Base-by-base conservation (phyloP, 1,140 invertebrate genomes). In the Drusus annulatus region DNA sequence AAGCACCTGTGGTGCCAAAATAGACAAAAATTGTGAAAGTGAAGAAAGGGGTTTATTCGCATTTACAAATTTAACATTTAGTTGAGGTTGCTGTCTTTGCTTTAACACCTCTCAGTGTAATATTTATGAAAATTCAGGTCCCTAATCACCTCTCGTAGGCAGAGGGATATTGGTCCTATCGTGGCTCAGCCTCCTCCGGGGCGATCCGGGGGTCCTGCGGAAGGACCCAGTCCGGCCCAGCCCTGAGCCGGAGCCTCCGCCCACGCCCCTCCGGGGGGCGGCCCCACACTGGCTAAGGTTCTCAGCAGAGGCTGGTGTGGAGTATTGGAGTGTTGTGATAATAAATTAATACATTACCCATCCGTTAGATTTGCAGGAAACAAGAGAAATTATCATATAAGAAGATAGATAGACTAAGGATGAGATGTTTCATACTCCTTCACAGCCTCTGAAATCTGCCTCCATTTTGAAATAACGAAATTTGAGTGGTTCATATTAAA, bases 91-190 rank as follows among this genome's bases (percentile, higher is more conserved):
- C 5, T 5, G 21, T 13, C 4, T 10, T 15, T 15, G n/a, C 0
- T 10, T 56, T 19, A n/a, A 56, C n/a, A 56, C 6, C 15, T 7
- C 54, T 56, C 19, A n/a, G 2, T 56, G n/a, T 21, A 56, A 56
- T 4, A 56, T n/a, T 56, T 8, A 56, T 56, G 8, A 5, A 17
- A 56, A 56, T 17, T 56, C 19, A 17, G 19, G n/a, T 56, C 4
- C n/a, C 25, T 63, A 28, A 76, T 45, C 51, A 88, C 88, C 88
- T 88, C 88, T 86, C 85, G 87, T 88, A 36, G 89, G 88, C 6
- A 90, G 87, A 0, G 89, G 89, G 83, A 90, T 90, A 25, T 90
- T 87, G 15, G 89, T 89, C 75, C 89, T 81, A 73, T 90, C 89
- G 74, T 90, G 88, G 13, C 88, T 89, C 0, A 87, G 85, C 0